Conservation (phyloP, 2,797 vertebrate species). For the Pseudopleuronectes americanus region DNA sequence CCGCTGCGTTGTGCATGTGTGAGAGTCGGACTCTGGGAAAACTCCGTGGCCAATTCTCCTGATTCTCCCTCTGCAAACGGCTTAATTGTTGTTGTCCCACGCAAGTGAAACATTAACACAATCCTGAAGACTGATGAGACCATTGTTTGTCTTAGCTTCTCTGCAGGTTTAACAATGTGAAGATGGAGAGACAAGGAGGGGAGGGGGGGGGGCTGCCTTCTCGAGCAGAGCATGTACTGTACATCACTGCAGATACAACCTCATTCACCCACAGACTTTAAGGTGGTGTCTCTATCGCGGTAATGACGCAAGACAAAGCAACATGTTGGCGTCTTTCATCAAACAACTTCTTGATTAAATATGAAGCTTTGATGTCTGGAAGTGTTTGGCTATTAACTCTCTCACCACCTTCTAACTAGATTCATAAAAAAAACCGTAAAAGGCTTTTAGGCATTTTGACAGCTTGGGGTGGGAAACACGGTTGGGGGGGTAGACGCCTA, state of each 20-base stretch:
- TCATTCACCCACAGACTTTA: constrained; percentile 32
- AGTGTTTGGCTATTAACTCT: constrained; percentile 44
- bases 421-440: constrained; percentile 57
- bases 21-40: no score
- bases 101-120: background rate
- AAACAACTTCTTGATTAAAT: constrained; percentile 47
- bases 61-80: no score
- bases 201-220: constrained; percentile 15
- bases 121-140: background rate
- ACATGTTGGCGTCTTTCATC: constrained; percentile 54
- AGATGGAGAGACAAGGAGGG: no score
- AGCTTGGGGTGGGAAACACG: background rate
- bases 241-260: constrained; percentile 8
- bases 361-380: constrained; percentile 62
- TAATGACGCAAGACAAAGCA: constrained; percentile 70
- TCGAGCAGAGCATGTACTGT: constrained; percentile 4
- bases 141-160: background rate
- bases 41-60: no score
- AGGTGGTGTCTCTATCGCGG: constrained; percentile 32
- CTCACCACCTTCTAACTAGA: constrained; percentile 60
- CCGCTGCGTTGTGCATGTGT: no score
- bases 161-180: no score
- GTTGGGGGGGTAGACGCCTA: background rate
- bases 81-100: no score
- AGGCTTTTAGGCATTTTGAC: constrained; percentile 41